Evolutionary conservation across 2,888 invertebrate genomes (phyloP).

Genomic region (Oscheius sp.): DNA sequence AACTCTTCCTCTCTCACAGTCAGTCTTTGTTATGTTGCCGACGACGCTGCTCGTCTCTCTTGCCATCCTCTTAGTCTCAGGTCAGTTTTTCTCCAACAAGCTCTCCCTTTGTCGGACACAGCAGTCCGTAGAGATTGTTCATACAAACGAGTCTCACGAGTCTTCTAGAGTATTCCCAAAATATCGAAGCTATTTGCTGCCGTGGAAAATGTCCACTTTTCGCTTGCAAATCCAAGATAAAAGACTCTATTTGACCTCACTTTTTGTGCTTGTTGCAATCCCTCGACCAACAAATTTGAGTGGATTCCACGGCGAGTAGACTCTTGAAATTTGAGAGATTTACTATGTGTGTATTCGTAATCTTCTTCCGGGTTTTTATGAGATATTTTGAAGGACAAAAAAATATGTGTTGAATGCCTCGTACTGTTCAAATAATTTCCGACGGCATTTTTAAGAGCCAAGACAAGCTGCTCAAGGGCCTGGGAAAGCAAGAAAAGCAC

Average conservation of each 20-base stretch:
- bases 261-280: not conserved
- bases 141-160: too few species aligned
- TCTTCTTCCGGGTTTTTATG: not conserved
- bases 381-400: too few species aligned
- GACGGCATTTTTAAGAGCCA: not conserved
- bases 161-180: not conserved
- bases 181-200: not conserved
- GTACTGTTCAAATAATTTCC: not conserved
- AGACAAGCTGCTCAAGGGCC: not conserved
- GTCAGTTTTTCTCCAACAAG: not conserved
- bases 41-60: not conserved
- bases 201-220: too few species aligned
- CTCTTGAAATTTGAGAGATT: not conserved
- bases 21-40: constrained; percentile 6
- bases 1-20: not conserved
- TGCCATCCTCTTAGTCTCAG: constrained; percentile 1
- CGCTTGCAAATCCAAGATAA: too few species aligned
- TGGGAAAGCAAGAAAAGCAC: not conserved
- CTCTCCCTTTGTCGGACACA: not conserved
- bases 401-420: too few species aligned
- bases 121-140: not conserved
- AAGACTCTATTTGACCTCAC: not conserved
- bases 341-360: not conserved
- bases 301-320: not conserved
- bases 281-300: constrained; percentile 10